These are phyloP conservation scores for Ophioninae sp. DNA, from an alignment of 2,888 invertebrate species.

Conservation along the genomic window DNA sequence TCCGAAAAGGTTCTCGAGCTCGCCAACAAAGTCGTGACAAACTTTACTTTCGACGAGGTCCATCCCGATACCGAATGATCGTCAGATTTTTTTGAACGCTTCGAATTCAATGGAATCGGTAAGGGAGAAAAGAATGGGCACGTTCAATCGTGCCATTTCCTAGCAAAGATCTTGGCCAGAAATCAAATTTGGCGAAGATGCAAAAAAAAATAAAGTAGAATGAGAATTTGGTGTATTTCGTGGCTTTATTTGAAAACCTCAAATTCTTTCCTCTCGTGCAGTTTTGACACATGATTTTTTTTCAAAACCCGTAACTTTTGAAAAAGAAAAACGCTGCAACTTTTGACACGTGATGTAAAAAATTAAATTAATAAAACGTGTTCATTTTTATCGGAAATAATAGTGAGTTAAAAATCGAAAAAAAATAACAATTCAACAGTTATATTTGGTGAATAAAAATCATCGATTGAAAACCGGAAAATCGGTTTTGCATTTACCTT, in stretches of 20 bases:
- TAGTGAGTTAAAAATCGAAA: neutral
- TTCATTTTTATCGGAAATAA: neutral
- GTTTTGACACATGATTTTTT: neutral
- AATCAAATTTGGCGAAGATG: neutral
- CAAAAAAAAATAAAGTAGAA: neutral
- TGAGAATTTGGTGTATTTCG: neutral
- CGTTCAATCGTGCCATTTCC: neutral
- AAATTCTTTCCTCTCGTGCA: neutral
- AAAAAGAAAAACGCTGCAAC: neutral
- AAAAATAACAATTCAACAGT: neutral
- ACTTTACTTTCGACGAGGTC: slow-evolving; percentile 77
- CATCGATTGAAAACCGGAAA: neutral
- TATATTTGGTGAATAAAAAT: neutral
- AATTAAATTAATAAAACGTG: neutral
- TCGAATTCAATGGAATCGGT: neutral
- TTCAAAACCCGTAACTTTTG: neutral
- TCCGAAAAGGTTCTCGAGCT: slow-evolving; percentile 71
- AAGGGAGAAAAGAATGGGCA: neutral
- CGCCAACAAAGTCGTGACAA: slow-evolving; percentile 75
- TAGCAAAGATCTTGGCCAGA: neutral
- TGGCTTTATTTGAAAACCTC: neutral
- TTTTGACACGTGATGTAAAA: neutral
- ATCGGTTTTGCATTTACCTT: neutral
- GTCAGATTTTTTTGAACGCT: neutral
- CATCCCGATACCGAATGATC: slow-evolving; percentile 74